Conservation (phyloP, 2,888 invertebrate species). For the Stegophylla sp. region DNA sequence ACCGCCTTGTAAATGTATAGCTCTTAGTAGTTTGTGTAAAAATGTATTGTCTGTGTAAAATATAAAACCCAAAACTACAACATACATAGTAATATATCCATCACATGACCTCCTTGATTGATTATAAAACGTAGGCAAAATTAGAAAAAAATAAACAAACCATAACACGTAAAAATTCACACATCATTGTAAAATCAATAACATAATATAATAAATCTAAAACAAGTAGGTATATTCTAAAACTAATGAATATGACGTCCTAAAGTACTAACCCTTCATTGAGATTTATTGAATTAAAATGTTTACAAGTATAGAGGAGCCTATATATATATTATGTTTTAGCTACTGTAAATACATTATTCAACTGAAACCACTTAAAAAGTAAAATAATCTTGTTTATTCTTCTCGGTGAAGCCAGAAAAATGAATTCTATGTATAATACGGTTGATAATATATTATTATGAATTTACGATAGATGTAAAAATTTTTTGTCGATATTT, state of each 20-base stretch:
- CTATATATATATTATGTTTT: conserved; percentile 8
- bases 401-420: background rate
- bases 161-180: too few species aligned
- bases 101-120: background rate
- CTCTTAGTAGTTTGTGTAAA: background rate
- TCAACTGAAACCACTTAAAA: conserved; percentile 30
- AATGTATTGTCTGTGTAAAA: background rate
- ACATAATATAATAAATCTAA: background rate
- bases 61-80: background rate
- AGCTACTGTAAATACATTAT: background rate
- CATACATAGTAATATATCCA: background rate
- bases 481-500: background rate
- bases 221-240: background rate
- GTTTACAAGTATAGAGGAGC: background rate
- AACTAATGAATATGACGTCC: too few species aligned
- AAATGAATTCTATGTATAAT: background rate
- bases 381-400: background rate
- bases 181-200: too few species aligned
- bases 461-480: too few species aligned
- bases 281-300: background rate
- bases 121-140: too few species aligned
- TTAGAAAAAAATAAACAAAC: too few species aligned
- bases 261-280: background rate
- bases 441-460: background rate
- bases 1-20: background rate